phyloP scores from a whole-genome alignment of 2,113 vertebrate species.

The Cebus imitator region DNA sequence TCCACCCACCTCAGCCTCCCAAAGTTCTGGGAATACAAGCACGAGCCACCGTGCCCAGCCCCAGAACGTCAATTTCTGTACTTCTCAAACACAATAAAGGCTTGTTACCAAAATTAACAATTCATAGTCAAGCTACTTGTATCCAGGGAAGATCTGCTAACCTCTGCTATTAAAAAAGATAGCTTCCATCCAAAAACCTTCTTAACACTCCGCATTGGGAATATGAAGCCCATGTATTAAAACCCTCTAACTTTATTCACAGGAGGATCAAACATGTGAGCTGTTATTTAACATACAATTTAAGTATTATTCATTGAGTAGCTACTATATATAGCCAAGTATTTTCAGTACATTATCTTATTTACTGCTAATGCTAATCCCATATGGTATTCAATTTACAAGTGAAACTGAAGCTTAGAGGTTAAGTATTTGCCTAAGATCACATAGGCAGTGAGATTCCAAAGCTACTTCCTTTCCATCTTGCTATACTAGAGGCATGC shows the following conservation, averaged over 20 bases:
- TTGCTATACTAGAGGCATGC: background rate
- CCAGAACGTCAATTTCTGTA: background rate
- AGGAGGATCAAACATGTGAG: background rate
- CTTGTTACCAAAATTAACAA: background rate
- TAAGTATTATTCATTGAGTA: background rate
- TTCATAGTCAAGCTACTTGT: background rate
- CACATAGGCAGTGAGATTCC: background rate
- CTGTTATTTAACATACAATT: background rate
- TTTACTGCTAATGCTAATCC: background rate
- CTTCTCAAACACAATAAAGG: background rate
- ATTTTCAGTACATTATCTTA: background rate
- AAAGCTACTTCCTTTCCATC: background rate
- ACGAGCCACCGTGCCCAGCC: too few species aligned
- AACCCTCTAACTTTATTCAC: background rate
- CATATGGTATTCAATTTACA: background rate
- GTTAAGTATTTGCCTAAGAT: background rate
- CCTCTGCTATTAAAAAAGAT: background rate
- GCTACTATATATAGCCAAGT: background rate
- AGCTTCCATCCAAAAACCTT: background rate
- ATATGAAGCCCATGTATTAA: background rate
- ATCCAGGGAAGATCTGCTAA: background rate
- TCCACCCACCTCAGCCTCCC: too few species aligned
- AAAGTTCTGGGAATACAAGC: too few species aligned
- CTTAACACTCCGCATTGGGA: background rate
- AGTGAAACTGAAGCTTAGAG: background rate